Evolutionary conservation across 2,113 vertebrate genomes (phyloP), one percentile per base, ranked within the genome.

Genomic region (Poecilia latipinna): DNA sequence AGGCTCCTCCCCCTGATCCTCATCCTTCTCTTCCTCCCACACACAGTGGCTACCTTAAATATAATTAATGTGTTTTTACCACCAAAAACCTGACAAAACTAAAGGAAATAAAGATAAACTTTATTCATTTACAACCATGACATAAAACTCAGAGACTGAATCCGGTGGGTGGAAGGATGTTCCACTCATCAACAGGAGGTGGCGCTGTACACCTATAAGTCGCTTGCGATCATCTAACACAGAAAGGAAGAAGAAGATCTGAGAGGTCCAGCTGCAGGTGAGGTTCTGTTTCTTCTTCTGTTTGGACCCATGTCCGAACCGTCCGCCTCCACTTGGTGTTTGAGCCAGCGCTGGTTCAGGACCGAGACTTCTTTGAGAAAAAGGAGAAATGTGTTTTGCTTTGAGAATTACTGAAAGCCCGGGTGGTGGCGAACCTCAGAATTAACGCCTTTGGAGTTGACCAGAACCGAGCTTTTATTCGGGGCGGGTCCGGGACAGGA

Each of bases 191-290:
- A 13, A 15, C 39, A 42, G 12, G 12, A 42, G 39, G 39, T 1
- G 39, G 13, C 39, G 39, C 13, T 42, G 4, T 15, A 12, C 39
- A 42, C 39, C 39, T 4, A 42, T 0, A 42, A 42, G 39, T 15
- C 3, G 12, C 39, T 4, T 42, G 39, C 3, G 39, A 42, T 15
- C 13, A 12, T 12, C 39, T 15, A 42, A 15, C 12, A 42, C 39
- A 42, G 39, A 42, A 15, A 15, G 1, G 39, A 42, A 15, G 39
- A 13, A 42, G 39, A 42, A 42, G 39, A 35, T 35, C 35, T 10
- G 35, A 10, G 10, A 33, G 42, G n/a, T 29, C 0, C 72, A 35
- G 33, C 10, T 48, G 32, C 51, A 81, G 82, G 89, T 91, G 54
- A 82, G 88, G 68, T 0, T 12, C 8, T 57, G 26, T 70, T 61